A percentile compares a stretch with the other conserved stretches of the same genome.
Evolutionary conservation across 1,140 invertebrate genomes (phyloP).

Genomic region (Drosophila nikananu): DNA sequence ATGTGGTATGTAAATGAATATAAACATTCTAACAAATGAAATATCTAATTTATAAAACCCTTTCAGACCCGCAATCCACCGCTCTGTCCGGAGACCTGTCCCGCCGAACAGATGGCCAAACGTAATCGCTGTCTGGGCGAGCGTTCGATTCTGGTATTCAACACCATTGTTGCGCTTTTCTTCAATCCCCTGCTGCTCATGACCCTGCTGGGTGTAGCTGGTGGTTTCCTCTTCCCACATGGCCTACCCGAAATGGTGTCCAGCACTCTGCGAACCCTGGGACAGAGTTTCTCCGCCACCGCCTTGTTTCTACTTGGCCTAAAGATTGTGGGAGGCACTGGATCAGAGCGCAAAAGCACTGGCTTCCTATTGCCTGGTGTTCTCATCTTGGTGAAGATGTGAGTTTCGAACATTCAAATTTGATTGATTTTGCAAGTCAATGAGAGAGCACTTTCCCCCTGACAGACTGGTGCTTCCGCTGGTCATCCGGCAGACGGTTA

Average conservation of each 20-base stretch:
- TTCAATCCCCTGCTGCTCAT: constrained; percentile 96
- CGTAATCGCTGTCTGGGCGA: constrained; percentile 69
- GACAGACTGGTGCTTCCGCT: constrained; percentile 93
- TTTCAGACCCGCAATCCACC: constrained; percentile 64
- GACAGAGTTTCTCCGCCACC: constrained; percentile 95
- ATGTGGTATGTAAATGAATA: constrained; percentile 43
- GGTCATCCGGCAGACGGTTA: constrained; percentile 94
- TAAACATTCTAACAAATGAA: too few species aligned
- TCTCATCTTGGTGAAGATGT: constrained; percentile 95
- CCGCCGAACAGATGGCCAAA: constrained; percentile 75
- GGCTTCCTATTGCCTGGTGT: constrained; percentile 91
- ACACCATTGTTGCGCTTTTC: constrained; percentile 89
- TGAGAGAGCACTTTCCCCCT: constrained; percentile 1
- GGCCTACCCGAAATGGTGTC: constrained; percentile 91
- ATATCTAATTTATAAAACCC: neutral
- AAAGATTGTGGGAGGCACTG: constrained; percentile 96
- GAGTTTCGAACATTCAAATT: constrained; percentile 39
- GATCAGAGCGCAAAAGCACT: constrained; percentile 85
- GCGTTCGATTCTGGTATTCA: constrained; percentile 84
- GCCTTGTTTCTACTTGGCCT: constrained; percentile 96
- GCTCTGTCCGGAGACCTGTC: constrained; percentile 75
- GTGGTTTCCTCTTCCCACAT: constrained; percentile 93
- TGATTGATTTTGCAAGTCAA: neutral
- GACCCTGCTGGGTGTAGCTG: constrained; percentile 95
- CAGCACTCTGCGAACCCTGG: constrained; percentile 92